These are phyloP conservation scores for Mya arenaria DNA, from an alignment of 1,140 invertebrate genomes.

Conservation along the genomic window DNA sequence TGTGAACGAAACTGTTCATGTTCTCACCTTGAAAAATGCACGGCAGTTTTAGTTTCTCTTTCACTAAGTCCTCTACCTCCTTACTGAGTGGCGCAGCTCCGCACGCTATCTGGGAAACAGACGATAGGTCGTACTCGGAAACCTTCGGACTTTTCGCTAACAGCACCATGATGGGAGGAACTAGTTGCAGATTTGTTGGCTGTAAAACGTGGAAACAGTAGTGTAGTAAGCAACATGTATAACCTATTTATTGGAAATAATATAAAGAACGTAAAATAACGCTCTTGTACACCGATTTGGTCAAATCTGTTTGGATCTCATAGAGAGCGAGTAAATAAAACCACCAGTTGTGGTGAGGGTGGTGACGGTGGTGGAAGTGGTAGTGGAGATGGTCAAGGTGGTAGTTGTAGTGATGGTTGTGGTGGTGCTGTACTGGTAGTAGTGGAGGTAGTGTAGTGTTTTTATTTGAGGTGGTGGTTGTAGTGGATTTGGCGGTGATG, in stretches of 20 bases:
- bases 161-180: slow-evolving; percentile 41
- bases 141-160: slow-evolving; percentile 25
- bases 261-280: too few relatives aligned
- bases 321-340: too few relatives aligned
- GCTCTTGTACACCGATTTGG: too few relatives aligned
- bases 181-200: neutral
- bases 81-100: slow-evolving; percentile 33
- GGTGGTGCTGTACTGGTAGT: neutral
- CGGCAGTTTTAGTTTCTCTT: neutral
- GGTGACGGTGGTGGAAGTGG: neutral
- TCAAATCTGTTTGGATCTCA: too few relatives aligned
- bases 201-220: slow-evolving; percentile 1
- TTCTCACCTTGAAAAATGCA: slow-evolving; percentile 39
- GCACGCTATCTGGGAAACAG: neutral
- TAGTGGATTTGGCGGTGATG: neutral
- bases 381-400: neutral
- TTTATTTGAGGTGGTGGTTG: neutral
- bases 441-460: neutral
- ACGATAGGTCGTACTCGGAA: slow-evolving; percentile 19
- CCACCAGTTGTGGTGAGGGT: neutral
- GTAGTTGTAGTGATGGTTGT: neutral
- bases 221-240: too few relatives aligned
- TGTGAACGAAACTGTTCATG: too few relatives aligned
- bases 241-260: too few relatives aligned
- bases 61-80: slow-evolving; percentile 17